A percentile compares a stretch with the other conserved stretches of the same genome.
Conservation (phyloP, 2,113 vertebrate genomes). For the Zosterops borbonicus region DNA sequence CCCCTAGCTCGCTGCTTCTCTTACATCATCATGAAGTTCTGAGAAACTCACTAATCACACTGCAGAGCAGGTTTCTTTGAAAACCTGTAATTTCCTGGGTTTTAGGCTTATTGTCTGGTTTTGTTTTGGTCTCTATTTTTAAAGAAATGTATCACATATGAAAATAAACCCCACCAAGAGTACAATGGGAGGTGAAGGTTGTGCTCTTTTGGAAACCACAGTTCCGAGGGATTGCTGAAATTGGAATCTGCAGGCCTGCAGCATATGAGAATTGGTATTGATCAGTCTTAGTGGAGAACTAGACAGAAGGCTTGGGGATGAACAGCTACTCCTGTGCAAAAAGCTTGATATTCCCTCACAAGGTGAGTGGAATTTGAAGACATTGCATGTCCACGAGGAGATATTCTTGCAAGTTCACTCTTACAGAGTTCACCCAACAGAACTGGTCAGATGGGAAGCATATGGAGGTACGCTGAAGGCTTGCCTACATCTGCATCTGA, state of each 20-base stretch:
- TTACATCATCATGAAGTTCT: not conserved
- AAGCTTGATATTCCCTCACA: not conserved
- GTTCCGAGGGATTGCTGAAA: not conserved
- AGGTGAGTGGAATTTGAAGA: not conserved
- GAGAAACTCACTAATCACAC: not conserved
- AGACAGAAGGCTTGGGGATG: not conserved
- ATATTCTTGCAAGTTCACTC: not conserved
- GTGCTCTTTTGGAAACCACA: not conserved
- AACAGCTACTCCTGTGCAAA: not conserved
- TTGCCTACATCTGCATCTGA: not conserved
- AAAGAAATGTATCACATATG: not conserved
- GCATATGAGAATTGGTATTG: not conserved
- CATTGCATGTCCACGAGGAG: not conserved
- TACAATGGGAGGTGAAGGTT: not conserved
- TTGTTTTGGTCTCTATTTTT: not conserved
- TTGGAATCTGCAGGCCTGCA: not conserved
- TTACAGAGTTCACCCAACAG: not conserved
- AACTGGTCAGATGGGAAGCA: not conserved
- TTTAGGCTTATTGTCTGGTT: not conserved
- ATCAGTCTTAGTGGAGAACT: not conserved
- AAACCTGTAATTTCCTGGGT: not conserved
- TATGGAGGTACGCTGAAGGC: not conserved
- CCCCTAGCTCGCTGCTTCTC: not conserved
- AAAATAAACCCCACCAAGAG: not conserved
- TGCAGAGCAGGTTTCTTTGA: not conserved